Percentiles rank a stretch among this genome's conserved stretches.
These are phyloP conservation scores for Ceuthmochares aereus DNA, from an alignment of 2,113 vertebrate genomes.

Conservation along the genomic window DNA sequence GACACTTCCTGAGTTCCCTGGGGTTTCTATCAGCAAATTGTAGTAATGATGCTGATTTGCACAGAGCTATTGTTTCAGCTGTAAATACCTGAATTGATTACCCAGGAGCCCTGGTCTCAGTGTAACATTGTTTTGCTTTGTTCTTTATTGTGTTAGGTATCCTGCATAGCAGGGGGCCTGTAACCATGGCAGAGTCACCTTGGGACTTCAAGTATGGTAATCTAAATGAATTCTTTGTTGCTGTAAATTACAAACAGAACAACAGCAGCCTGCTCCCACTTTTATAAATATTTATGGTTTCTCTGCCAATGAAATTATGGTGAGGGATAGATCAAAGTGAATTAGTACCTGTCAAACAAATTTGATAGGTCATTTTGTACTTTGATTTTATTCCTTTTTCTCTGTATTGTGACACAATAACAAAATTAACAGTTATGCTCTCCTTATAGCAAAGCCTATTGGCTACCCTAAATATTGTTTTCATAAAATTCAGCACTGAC, in stretches of 20 bases:
- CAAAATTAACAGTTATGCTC: constrained; percentile 8
- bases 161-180: constrained; percentile 58
- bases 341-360: constrained; percentile 76
- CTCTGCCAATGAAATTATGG: constrained; percentile 70
- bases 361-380: constrained; percentile 75
- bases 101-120: constrained; percentile 68
- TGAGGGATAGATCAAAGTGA: constrained; percentile 78
- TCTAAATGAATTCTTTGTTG: constrained; percentile 80
- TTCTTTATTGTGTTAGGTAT: constrained; percentile 77
- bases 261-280: constrained; percentile 59
- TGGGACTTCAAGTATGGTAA: constrained; percentile 79
- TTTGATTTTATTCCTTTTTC: constrained; percentile 67
- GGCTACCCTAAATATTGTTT: neutral
- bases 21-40: constrained; percentile 75
- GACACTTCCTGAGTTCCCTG: constrained; percentile 56
- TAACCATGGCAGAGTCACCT: constrained; percentile 73
- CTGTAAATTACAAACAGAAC: constrained; percentile 78
- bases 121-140: constrained; percentile 75
- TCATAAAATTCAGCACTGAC: neutral
- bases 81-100: constrained; percentile 82
- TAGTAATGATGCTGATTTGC: constrained; percentile 75
- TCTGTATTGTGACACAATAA: constrained; percentile 49
- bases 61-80: constrained; percentile 67
- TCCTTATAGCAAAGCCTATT: neutral
- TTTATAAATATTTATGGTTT: constrained; percentile 82